Percentiles rank a stretch among this genome's conserved stretches.
Conservation (phyloP, 2,113 vertebrate species). For the Microtus richardsoni region DNA sequence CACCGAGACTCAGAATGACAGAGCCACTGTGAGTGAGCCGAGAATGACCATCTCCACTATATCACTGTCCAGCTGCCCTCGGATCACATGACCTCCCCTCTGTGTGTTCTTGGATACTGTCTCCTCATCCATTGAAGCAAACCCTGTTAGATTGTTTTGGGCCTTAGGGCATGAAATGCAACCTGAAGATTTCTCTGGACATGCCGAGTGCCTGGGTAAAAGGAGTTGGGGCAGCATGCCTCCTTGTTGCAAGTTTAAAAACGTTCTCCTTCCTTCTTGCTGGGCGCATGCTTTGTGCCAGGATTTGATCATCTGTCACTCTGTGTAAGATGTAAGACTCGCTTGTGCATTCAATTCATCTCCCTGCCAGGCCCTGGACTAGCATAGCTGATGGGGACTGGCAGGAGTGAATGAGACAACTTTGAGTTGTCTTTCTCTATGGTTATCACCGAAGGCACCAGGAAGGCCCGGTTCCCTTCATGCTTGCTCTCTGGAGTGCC, state of each 20-base stretch:
- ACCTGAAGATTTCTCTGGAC: slow-evolving; percentile 3
- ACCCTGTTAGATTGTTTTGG: neutral
- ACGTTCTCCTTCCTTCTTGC: neutral
- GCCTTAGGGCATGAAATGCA: neutral
- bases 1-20: neutral
- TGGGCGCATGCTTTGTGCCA: neutral
- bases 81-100: neutral
- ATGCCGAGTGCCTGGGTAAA: neutral
- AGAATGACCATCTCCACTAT: too few relatives aligned
- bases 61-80: neutral
- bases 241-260: slow-evolving; percentile 43
- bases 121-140: neutral
- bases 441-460: neutral
- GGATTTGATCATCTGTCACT: neutral
- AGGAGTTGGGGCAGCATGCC: neutral
- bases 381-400: neutral
- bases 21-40: neutral
- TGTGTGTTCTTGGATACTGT: neutral
- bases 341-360: neutral
- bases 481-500: neutral
- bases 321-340: neutral
- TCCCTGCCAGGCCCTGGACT: neutral
- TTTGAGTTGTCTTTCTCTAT: neutral
- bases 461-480: neutral
- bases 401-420: neutral